phyloP scores from a whole-genome alignment of 2,797 vertebrate species.

The Cichlasoma orientale region DNA sequence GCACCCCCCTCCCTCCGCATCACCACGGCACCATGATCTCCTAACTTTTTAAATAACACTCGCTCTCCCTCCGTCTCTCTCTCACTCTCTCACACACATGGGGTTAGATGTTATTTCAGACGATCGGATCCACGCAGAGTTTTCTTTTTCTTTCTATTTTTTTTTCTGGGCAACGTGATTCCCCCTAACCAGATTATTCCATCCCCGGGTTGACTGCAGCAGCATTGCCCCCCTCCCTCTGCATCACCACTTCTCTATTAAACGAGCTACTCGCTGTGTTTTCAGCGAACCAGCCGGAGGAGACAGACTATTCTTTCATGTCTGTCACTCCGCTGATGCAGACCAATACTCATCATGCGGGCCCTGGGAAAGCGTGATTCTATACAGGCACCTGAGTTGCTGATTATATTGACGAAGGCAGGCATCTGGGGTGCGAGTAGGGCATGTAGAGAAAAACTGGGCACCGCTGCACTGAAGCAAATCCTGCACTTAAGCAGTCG shows the following conservation, averaged over 20 bases:
- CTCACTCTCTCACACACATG: neutral
- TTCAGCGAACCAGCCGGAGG: slow-evolving; percentile 49
- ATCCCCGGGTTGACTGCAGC: slow-evolving; percentile 78
- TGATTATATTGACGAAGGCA: slow-evolving; percentile 18
- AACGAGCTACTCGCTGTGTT: slow-evolving; percentile 63
- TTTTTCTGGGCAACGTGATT: slow-evolving; percentile 28
- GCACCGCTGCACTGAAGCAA: slow-evolving; percentile 53
- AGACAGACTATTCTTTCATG: slow-evolving; percentile 58
- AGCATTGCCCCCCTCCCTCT: slow-evolving; percentile 59
- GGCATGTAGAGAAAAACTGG: slow-evolving; percentile 4
- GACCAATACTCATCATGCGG: slow-evolving; percentile 30
- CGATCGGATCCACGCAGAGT: slow-evolving; percentile 31
- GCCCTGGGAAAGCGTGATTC: slow-evolving; percentile 13
- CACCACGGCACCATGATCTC: slow-evolving; percentile 69
- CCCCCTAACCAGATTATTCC: slow-evolving; percentile 66
- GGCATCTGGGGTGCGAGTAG: slow-evolving; percentile 29
- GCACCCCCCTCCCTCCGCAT: slow-evolving; percentile 47
- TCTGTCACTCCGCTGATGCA: slow-evolving; percentile 48
- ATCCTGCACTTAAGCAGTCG: slow-evolving; percentile 36
- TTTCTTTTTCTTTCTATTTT: slow-evolving; percentile 6
- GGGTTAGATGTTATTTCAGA: slow-evolving; percentile 21
- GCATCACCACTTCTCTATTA: slow-evolving; percentile 79
- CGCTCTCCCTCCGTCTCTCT: neutral
- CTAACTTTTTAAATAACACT: slow-evolving; percentile 79
- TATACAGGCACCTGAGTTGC: slow-evolving; percentile 14